phyloP scores from a whole-genome alignment of 2,113 vertebrate species.

The Penelope pileata region DNA sequence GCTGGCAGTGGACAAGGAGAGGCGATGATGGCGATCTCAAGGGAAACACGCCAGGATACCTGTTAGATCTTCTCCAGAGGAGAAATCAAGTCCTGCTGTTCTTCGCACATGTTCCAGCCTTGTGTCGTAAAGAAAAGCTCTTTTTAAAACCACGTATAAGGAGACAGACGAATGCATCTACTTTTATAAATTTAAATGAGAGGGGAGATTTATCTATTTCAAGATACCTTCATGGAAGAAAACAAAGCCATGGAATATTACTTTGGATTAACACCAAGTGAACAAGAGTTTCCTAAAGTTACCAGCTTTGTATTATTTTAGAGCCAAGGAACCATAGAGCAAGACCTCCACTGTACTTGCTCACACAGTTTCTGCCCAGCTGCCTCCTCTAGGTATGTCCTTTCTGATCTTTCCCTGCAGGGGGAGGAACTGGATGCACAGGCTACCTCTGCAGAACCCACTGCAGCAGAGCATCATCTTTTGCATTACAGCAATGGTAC shows the following conservation, averaged over 20 bases:
- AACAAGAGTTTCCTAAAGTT: not conserved
- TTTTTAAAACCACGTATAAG: not conserved
- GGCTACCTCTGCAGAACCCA: not conserved
- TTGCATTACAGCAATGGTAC: not conserved
- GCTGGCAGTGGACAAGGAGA: not conserved
- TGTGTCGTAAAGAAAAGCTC: not conserved
- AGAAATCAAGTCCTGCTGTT: not conserved
- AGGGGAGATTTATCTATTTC: not conserved
- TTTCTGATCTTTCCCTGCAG: not conserved
- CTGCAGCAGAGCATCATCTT: not conserved
- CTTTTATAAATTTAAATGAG: not conserved
- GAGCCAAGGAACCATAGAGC: not conserved
- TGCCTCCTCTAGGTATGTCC: rapidly evolving
- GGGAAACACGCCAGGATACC: not conserved
- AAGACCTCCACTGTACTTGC: not conserved
- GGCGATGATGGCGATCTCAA: not conserved
- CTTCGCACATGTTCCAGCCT: not conserved
- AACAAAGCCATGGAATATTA: not conserved
- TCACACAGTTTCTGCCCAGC: not conserved
- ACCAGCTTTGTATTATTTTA: not conserved
- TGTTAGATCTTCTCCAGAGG: not conserved
- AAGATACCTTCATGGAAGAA: not conserved
- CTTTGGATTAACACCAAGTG: not conserved
- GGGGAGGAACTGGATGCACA: not conserved
- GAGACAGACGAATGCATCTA: not conserved